Evolutionary conservation across 2,113 vertebrate genomes (phyloP).

Genomic region (Carettochelys insculpta): DNA sequence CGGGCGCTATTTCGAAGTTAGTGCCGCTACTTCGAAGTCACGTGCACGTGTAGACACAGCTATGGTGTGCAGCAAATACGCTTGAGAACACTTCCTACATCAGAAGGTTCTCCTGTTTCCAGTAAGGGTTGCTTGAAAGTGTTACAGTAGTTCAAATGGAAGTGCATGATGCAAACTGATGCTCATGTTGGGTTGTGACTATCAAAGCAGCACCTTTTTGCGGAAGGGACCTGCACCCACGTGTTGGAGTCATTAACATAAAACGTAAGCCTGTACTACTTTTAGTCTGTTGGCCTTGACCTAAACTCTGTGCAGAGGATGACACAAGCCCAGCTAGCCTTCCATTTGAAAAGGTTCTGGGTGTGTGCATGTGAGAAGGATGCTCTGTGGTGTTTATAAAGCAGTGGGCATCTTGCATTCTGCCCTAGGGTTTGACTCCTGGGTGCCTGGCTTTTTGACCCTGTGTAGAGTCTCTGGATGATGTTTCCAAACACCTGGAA

Average conservation of each 20-base stretch:
- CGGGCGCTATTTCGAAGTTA: no score
- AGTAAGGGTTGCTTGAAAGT: not conserved
- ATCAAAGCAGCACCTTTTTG: not conserved
- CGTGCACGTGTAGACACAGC: no score
- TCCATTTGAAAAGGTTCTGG: not conserved
- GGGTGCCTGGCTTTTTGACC: rapidly evolving
- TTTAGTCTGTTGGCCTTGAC: not conserved
- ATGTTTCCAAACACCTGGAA: not conserved
- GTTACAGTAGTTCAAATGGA: no score
- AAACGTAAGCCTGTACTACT: not conserved
- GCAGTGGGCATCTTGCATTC: not conserved
- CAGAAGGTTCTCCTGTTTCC: not conserved
- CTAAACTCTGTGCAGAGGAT: not conserved
- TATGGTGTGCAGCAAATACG: not conserved
- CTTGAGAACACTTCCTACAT: not conserved
- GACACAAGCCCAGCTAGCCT: not conserved
- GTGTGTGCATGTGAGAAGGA: not conserved
- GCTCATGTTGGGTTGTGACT: not conserved
- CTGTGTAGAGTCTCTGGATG: not conserved
- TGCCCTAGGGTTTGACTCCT: not conserved
- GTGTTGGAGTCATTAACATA: not conserved
- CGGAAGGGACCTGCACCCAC: not conserved
- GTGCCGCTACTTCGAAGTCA: no score
- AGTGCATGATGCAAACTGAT: no score
- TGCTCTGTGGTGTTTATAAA: rapidly evolving